These are phyloP conservation scores for Tachina fera DNA, from an alignment of 2,888 invertebrate genomes.

Conservation along the genomic window DNA sequence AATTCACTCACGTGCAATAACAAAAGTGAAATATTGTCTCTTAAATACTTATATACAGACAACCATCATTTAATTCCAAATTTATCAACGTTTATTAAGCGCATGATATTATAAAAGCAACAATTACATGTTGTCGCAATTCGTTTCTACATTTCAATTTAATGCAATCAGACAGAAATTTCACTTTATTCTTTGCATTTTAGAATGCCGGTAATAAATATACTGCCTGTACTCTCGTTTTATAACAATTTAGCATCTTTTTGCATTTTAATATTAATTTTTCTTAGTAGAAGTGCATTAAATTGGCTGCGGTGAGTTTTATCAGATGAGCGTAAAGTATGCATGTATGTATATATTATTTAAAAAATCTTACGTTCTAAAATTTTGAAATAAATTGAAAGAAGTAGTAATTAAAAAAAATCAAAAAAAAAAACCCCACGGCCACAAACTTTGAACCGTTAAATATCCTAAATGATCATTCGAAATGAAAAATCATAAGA, in stretches of 20 bases:
- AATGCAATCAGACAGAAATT: constrained; percentile 65
- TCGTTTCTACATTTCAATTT: constrained; percentile 81
- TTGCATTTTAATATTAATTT: constrained; percentile 12
- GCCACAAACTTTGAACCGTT: too few species aligned
- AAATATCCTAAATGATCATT: too few species aligned
- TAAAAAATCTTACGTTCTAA: too few species aligned
- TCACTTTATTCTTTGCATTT: constrained; percentile 15
- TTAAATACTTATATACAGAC: background rate
- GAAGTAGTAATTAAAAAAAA: too few species aligned
- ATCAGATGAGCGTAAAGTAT: background rate
- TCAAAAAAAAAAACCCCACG: too few species aligned
- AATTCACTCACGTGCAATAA: too few species aligned
- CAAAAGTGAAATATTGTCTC: background rate
- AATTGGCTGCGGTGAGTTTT: too few species aligned
- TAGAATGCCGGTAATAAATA: constrained; percentile 2
- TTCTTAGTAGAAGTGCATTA: background rate
- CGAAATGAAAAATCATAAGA: too few species aligned
- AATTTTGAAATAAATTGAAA: too few species aligned
- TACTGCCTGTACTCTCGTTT: background rate
- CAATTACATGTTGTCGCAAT: constrained; percentile 76
- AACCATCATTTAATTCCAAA: background rate
- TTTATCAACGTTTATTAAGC: background rate
- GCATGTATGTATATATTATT: background rate
- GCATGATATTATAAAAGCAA: constrained; percentile 16
- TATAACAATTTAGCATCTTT: constrained; percentile 33